Conservation (phyloP, 2,888 invertebrate species). For the Drosophila diplacantha region DNA sequence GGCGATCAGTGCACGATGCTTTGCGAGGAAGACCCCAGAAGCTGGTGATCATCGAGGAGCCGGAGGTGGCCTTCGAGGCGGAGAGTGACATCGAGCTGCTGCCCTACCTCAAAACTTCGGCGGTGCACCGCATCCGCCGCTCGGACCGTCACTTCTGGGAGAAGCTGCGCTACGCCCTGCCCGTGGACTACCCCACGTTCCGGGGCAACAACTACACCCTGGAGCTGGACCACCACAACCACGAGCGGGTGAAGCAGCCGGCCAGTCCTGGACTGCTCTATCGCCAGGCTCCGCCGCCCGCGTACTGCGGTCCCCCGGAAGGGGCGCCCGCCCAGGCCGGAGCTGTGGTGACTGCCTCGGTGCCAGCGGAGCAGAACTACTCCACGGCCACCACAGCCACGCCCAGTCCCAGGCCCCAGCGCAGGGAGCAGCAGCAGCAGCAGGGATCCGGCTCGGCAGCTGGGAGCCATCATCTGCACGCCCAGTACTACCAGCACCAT, state of each 20-base stretch:
- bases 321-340: conserved; percentile 58
- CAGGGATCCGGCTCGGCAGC: conserved; percentile 68
- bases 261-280: conserved; percentile 77
- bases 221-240: conserved; percentile 78
- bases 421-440: conserved; percentile 69
- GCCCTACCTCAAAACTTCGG: conserved; percentile 92
- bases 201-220: conserved; percentile 93
- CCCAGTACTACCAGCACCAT: conserved; percentile 74
- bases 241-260: conserved; percentile 77
- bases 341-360: conserved; percentile 27
- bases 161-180: conserved; percentile 91
- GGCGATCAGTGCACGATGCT: conserved; percentile 93
- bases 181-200: conserved; percentile 84
- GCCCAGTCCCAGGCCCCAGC: conserved; percentile 80
- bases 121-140: conserved; percentile 85
- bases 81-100: conserved; percentile 92
- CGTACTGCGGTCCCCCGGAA: conserved; percentile 77
- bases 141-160: conserved; percentile 97
- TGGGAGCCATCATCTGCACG: conserved; percentile 66
- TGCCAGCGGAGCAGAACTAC: conserved; percentile 79
- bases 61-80: conserved; percentile 88
- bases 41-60: conserved; percentile 92
- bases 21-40: conserved; percentile 90
- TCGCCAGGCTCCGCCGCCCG: conserved; percentile 77
- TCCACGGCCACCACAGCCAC: conserved; percentile 83